phyloP scores from a whole-genome alignment of 2,888 invertebrate species.

The Gibbula magus region DNA sequence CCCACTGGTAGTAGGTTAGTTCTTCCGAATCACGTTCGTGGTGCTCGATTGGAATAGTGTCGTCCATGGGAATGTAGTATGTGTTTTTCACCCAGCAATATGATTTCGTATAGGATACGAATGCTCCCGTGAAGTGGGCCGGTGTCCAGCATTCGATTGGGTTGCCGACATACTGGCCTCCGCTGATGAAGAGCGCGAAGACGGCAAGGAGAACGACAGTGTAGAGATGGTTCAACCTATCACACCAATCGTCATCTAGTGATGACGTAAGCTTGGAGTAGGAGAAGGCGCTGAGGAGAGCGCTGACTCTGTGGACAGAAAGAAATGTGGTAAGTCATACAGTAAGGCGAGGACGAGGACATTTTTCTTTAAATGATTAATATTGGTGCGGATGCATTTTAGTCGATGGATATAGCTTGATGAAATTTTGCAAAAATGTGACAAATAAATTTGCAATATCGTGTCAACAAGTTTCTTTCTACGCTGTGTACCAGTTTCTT shows the following conservation, averaged over 20 bases:
- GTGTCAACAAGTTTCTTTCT: no score
- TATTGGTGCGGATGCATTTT: no score
- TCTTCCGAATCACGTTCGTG: conserved; percentile 57
- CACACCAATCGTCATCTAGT: conserved; percentile 67
- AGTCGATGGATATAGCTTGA: no score
- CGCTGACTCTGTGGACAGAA: conserved; percentile 52
- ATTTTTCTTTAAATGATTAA: background rate
- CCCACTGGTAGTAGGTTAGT: conserved; percentile 72
- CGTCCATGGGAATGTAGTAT: conserved; percentile 69
- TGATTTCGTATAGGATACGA: conserved; percentile 74
- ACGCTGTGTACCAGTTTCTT: no score
- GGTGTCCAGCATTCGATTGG: conserved; percentile 70
- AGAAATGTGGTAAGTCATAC: background rate
- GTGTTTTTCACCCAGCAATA: conserved; percentile 72
- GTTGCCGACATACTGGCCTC: conserved; percentile 65
- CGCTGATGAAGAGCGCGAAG: conserved; percentile 65
- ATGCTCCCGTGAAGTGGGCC: conserved; percentile 67
- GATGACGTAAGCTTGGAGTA: conserved; percentile 64
- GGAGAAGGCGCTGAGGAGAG: conserved; percentile 63
- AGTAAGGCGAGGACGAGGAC: background rate
- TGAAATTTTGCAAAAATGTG: no score
- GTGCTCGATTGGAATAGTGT: conserved; percentile 59
- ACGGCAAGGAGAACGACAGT: conserved; percentile 64
- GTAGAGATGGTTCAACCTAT: conserved; percentile 65
- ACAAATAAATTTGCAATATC: no score